Base-by-base conservation (phyloP, 2,113 vertebrate genomes). In the Labrus mixtus region DNA sequence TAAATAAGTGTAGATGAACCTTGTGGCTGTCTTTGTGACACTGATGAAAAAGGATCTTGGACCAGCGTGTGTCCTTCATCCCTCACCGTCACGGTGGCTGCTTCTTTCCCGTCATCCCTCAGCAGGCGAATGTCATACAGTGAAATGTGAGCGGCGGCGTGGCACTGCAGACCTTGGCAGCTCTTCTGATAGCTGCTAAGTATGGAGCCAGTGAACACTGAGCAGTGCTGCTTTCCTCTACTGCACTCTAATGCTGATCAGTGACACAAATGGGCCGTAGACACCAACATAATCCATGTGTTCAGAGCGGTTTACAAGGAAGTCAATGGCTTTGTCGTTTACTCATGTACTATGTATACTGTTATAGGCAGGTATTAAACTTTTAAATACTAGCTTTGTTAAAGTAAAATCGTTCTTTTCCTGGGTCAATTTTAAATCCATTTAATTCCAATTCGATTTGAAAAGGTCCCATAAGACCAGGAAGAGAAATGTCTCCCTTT, bases 41-140 rank as follows among this genome's bases (percentile, higher is more conserved):
- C 53, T 76, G 80, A 88, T 71, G 15, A 85, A 82, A 82, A 90
- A 79, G 86, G 73, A 77, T 87, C 60, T 17, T 58, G 75, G 59
- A 75, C 60, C 74, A 79, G 33, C 55, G 75, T 25, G 81, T 83
- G 84, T 90, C 91, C 85, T 84, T 91, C 78, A 70, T 81, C 70
- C 72, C 65, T 89, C 68, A 60, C 80, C 81, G 83, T 63, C 88
- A 93, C 71, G 4, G 55, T 89, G 81, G 82, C 69, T 69, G 70
- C 80, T 60, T 68, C 22, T 68, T 19, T 84, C 78, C 87, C 87
- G 80, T 90, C 81, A 87, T 88, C 91, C 64, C 64, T 81, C 83
- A 85, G 84, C 71, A 63, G 73, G 55, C 23, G 33, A 71, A 76
- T 87, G 84, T 85, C 87, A 88, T 23, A 61, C 33, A 60, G 66